A percentile compares a stretch with the other conserved stretches of the same genome.
phyloP scores from a whole-genome alignment of 2,888 invertebrate species.

The Liposcelis brunnea region DNA sequence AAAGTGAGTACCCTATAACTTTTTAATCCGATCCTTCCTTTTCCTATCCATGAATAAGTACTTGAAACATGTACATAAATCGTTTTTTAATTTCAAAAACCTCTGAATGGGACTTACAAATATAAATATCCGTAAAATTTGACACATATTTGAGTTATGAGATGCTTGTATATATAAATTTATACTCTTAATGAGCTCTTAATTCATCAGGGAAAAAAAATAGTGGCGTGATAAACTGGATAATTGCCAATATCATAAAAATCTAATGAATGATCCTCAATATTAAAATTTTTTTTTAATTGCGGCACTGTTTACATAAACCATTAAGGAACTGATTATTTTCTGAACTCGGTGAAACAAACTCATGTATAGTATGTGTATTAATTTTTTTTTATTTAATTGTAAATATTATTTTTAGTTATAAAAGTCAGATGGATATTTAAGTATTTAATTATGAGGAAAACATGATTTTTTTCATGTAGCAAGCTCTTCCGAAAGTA shows the following conservation, averaged over 20 bases:
- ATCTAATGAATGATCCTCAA: not conserved
- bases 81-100: not conserved
- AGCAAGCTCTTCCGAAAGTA: no score
- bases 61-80: not conserved
- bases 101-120: no score
- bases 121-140: no score
- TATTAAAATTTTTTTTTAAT: no score
- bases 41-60: constrained; percentile 7
- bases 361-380: not conserved
- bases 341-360: not conserved
- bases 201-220: no score
- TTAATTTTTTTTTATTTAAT: not conserved
- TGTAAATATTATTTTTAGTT: not conserved
- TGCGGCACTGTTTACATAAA: not conserved
- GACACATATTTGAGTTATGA: constrained; percentile 4
- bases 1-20: constrained; percentile 1
- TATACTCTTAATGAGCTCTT: constrained; percentile 3
- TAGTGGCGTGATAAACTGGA: not conserved
- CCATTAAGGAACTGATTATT: no score
- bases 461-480: not conserved
- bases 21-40: constrained; percentile 3
- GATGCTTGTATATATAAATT: not conserved
- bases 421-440: not conserved
- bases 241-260: not conserved
- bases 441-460: no score